phyloP scores from a whole-genome alignment of 1,140 invertebrate genomes.

The Tetramorium simillimum region DNA sequence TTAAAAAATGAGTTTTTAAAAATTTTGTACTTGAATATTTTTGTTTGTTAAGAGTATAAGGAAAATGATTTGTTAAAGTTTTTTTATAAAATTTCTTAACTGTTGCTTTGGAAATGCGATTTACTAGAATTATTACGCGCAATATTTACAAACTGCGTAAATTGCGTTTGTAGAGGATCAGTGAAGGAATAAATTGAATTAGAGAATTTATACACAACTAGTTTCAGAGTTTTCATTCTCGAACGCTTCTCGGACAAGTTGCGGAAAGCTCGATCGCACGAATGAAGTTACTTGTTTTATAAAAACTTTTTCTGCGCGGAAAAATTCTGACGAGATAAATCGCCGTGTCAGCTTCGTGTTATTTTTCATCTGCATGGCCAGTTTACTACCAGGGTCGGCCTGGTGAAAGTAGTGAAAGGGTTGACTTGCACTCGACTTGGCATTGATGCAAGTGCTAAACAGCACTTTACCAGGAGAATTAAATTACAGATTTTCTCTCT shows the following conservation, averaged over 20 bases:
- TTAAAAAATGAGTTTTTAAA: background rate
- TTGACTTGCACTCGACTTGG: constrained; percentile 6
- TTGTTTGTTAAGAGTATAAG: background rate
- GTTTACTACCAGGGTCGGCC: background rate
- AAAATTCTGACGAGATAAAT: constrained; percentile 26
- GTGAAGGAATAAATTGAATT: background rate
- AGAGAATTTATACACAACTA: constrained; percentile 7
- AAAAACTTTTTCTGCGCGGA: constrained; percentile 21
- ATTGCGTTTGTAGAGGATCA: background rate
- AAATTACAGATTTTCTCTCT: constrained; percentile 14
- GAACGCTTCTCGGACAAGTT: background rate
- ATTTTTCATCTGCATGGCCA: constrained; percentile 35
- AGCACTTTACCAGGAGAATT: constrained; percentile 15
- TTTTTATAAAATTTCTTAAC: background rate
- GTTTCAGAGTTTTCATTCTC: background rate
- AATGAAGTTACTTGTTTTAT: background rate
- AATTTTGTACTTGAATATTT: background rate
- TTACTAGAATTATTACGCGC: background rate
- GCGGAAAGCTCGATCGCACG: constrained; percentile 6
- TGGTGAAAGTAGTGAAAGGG: background rate
- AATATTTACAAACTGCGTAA: background rate
- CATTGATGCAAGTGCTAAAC: constrained; percentile 33
- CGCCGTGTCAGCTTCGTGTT: background rate
- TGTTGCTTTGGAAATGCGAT: background rate
- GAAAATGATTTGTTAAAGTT: background rate